Conservation (phyloP, 2,113 vertebrate species). For the Mohoua ochrocephala region DNA sequence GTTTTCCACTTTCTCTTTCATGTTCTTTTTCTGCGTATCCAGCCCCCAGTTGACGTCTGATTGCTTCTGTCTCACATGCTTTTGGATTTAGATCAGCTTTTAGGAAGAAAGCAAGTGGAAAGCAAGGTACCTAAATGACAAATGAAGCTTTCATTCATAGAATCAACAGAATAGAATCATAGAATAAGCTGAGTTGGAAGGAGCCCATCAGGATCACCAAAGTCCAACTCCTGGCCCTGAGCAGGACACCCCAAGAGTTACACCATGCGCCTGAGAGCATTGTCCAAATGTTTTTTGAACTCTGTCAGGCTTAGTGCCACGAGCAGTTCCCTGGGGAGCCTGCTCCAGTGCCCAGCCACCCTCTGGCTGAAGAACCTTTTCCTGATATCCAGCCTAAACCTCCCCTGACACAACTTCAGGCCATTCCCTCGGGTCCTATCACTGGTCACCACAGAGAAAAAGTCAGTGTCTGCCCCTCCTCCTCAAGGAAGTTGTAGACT, state of each 20-base stretch:
- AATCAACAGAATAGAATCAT: neutral
- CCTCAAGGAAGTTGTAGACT: neutral
- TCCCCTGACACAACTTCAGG: neutral
- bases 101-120: neutral
- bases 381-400: neutral
- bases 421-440: neutral
- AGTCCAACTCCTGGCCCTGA: neutral
- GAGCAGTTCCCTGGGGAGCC: neutral
- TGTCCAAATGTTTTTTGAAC: neutral
- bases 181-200: neutral
- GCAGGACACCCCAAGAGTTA: neutral
- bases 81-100: neutral
- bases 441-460: neutral
- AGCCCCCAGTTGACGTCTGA: neutral
- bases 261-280: neutral
- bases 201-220: neutral
- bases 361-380: neutral
- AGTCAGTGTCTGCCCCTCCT: neutral
- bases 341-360: neutral
- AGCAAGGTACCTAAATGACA: neutral
- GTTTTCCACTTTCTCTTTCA: neutral
- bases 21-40: neutral
- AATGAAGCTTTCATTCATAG: neutral
- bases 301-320: neutral
- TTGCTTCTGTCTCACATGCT: neutral